A percentile compares a stretch with the other conserved stretches of the same genome.
phyloP scores from a whole-genome alignment of 2,113 vertebrate species.

The Morone saxatilis region DNA sequence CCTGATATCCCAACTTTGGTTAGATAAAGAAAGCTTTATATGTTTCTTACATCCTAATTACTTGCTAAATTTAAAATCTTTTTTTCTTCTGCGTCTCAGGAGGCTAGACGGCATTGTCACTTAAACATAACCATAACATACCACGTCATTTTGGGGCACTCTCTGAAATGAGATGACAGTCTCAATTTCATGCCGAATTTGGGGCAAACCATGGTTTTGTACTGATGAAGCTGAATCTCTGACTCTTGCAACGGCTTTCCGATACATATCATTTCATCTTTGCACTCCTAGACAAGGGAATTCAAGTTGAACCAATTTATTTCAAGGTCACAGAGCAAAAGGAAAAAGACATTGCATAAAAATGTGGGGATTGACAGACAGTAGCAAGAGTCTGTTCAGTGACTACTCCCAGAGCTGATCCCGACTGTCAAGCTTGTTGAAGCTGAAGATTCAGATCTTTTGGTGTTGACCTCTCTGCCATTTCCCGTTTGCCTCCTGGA shows the following conservation, averaged over 20 bases:
- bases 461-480: background rate
- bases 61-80: too few species aligned
- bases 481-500: background rate
- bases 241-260: background rate
- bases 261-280: background rate
- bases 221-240: background rate
- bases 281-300: background rate
- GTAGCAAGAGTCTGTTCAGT: background rate
- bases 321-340: background rate
- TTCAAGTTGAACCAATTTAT: background rate
- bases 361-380: background rate
- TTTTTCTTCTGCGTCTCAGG: too few species aligned
- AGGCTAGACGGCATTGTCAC: background rate
- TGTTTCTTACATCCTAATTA: too few species aligned
- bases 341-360: background rate
- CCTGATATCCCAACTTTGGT: too few species aligned
- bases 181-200: background rate
- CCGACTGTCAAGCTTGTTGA: background rate
- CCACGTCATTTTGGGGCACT: background rate
- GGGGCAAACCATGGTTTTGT: too few species aligned
- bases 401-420: background rate
- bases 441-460: constrained; percentile 3
- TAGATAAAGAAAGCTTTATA: too few species aligned
- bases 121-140: background rate
- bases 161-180: background rate